These are phyloP conservation scores for Diplodus puntazzo DNA, from an alignment of 2,797 vertebrate species.

Conservation along the genomic window DNA sequence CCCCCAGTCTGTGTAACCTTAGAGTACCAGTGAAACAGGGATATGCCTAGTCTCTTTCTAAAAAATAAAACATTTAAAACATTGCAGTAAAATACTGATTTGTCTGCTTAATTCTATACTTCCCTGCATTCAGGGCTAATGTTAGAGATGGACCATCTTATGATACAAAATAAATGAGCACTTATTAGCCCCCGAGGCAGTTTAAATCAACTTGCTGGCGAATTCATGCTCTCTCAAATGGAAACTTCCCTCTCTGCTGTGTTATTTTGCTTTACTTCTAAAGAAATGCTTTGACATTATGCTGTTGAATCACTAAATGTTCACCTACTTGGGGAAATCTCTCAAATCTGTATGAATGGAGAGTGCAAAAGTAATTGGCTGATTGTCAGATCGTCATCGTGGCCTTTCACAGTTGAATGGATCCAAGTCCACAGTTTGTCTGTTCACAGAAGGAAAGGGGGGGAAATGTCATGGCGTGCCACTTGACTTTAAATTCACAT, in stretches of 20 bases:
- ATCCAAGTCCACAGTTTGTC: conserved; percentile 40
- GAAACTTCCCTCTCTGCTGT: neutral
- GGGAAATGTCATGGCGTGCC: conserved; percentile 16
- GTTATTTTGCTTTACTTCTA: neutral
- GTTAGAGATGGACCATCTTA: conserved; percentile 12
- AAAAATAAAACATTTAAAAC: conserved; percentile 24
- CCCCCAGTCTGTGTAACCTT: neutral
- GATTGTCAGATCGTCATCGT: conserved; percentile 26
- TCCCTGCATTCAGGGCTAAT: neutral
- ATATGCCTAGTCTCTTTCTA: neutral
- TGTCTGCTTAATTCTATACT: conserved; percentile 7
- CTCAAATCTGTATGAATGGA: conserved; percentile 5
- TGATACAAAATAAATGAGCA: conserved; percentile 36
- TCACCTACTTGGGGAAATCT: conserved; percentile 6
- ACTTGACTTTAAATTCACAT: conserved; percentile 40
- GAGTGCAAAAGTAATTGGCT: conserved; percentile 4
- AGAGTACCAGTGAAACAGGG: neutral
- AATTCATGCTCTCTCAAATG: conserved; percentile 13
- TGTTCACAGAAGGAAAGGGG: conserved; percentile 31
- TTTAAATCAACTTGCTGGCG: conserved; percentile 39
- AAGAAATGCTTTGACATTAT: conserved; percentile 32
- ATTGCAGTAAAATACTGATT: conserved; percentile 1
- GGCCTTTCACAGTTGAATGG: conserved; percentile 29
- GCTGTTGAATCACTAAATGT: neutral
- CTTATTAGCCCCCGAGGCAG: conserved; percentile 7